phyloP scores from a whole-genome alignment of 2,113 vertebrate genomes.

The Acanthisitta chloris region DNA sequence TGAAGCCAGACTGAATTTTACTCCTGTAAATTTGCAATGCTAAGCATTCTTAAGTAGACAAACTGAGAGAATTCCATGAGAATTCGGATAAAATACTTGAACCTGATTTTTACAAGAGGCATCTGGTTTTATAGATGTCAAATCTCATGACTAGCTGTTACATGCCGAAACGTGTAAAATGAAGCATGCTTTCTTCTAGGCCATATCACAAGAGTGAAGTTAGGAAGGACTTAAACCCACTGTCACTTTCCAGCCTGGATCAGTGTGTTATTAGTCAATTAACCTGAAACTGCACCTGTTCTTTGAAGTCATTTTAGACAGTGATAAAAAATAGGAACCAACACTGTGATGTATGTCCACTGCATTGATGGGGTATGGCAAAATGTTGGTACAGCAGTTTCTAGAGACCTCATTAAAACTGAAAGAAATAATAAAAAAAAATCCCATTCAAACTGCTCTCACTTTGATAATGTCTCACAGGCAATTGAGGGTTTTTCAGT shows the following conservation, averaged over 20 bases:
- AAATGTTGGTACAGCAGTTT: neutral
- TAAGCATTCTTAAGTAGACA: constrained; percentile 37
- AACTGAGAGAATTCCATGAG: neutral
- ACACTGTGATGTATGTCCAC: neutral
- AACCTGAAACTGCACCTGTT: neutral
- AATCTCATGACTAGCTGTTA: neutral
- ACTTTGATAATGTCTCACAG: neutral
- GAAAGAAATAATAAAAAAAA: neutral
- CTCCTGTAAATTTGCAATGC: constrained; percentile 36
- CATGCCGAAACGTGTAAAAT: neutral
- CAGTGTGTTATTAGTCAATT: neutral
- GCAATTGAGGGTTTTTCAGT: neutral
- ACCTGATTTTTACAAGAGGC: neutral
- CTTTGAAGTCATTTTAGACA: neutral
- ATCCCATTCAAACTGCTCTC: neutral
- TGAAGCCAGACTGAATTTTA: constrained; percentile 36
- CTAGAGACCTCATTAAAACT: neutral
- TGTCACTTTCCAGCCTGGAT: neutral
- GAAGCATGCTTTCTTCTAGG: neutral
- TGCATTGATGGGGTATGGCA: neutral
- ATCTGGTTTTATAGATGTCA: neutral
- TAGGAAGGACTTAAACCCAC: neutral
- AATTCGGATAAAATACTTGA: constrained; percentile 36
- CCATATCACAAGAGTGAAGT: neutral
- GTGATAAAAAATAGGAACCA: neutral